A percentile compares a stretch with the other conserved stretches of the same genome.
Evolutionary conservation across 2,797 vertebrate species (phyloP).

Genomic region (Nyctibius grandis): DNA sequence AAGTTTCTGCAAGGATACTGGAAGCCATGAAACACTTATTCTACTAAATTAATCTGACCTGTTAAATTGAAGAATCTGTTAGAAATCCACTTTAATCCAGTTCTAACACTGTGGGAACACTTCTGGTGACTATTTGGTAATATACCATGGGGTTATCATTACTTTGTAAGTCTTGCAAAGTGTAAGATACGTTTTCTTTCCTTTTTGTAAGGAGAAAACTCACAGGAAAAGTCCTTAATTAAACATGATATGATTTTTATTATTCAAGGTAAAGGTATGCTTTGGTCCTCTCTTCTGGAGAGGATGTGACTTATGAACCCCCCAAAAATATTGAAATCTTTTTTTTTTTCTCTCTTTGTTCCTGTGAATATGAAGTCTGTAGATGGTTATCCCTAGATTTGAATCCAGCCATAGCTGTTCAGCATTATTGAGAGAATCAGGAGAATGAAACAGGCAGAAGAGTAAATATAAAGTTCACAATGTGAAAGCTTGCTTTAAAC

Average conservation of each 20-base stretch:
- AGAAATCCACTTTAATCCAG: conserved; percentile 3
- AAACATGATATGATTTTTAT: neutral
- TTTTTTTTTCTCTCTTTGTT: neutral
- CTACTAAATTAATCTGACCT: neutral
- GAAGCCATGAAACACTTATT: neutral
- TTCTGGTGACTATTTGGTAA: neutral
- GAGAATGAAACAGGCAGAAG: neutral
- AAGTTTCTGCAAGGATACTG: neutral
- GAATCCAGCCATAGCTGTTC: neutral
- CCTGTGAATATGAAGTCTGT: neutral
- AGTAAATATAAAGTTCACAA: neutral
- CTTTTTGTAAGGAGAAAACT: neutral
- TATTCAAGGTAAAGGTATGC: neutral
- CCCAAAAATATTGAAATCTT: neutral
- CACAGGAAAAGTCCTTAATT: neutral
- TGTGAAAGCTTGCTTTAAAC: neutral
- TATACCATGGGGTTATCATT: neutral
- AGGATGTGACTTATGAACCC: neutral
- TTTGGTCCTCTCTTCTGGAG: neutral
- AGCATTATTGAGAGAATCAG: neutral
- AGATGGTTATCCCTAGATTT: neutral
- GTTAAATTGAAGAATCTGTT: neutral
- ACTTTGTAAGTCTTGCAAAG: neutral
- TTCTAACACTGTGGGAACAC: neutral
- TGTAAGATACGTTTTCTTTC: neutral